A percentile compares a stretch with the other conserved stretches of the same genome.
Evolutionary conservation across 2,113 vertebrate genomes (phyloP).

Genomic region (Mirounga angustirostris): DNA sequence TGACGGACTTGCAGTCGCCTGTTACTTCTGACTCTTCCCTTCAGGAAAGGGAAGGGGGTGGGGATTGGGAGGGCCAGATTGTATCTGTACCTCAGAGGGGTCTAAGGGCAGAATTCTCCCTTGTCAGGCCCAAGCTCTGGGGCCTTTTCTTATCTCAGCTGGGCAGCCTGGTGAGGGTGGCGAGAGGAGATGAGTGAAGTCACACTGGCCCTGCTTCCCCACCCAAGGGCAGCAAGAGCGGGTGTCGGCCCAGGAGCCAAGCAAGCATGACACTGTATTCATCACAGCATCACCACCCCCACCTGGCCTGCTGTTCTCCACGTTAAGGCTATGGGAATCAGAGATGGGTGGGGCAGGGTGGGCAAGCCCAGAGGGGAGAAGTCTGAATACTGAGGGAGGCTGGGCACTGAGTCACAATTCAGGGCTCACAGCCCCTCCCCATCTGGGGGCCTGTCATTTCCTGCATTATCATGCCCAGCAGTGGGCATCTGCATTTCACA

Average conservation of each 20-base stretch:
- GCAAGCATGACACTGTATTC: slow-evolving; percentile 1
- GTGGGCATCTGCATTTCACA: slow-evolving; percentile 23
- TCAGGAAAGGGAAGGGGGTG: neutral
- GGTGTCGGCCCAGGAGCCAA: neutral
- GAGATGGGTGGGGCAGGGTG: slow-evolving; percentile 50
- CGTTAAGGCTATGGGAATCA: neutral
- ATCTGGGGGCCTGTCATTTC: neutral
- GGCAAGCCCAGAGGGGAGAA: slow-evolving; percentile 50
- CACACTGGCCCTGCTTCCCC: neutral
- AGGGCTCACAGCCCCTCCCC: neutral
- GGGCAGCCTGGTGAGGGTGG: neutral
- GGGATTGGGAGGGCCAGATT: neutral
- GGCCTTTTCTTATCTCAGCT: slow-evolving; percentile 65
- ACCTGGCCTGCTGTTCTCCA: neutral
- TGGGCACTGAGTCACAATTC: slow-evolving; percentile 66
- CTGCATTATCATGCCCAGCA: neutral
- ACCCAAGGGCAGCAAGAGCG: slow-evolving; percentile 8
- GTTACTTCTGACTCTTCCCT: neutral
- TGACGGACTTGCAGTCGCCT: neutral
- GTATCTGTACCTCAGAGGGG: neutral
- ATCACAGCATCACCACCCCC: neutral
- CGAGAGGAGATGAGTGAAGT: neutral
- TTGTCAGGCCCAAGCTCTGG: neutral
- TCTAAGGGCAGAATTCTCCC: slow-evolving; percentile 26
- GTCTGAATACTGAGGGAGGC: slow-evolving; percentile 40